Conservation (phyloP, 2,797 vertebrate genomes). For the Malurus splendens region DNA sequence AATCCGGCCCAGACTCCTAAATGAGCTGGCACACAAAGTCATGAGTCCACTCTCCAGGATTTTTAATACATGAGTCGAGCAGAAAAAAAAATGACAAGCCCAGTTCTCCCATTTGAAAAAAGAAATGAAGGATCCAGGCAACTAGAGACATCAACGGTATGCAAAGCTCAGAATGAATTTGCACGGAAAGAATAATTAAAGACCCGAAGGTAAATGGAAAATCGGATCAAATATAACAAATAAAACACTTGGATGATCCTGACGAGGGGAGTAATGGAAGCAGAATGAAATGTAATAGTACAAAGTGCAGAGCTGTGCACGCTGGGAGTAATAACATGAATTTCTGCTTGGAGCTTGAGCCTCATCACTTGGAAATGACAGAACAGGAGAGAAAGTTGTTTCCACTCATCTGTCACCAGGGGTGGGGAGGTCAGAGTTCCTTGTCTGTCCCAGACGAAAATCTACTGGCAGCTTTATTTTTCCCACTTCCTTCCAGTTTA, state of each 20-base stretch:
- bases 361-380: conserved; percentile 28
- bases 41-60: neutral
- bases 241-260: conserved; percentile 37
- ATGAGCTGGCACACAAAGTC: neutral
- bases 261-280: neutral
- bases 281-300: conserved; percentile 15
- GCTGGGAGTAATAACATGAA: neutral
- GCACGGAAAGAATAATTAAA: conserved; percentile 42
- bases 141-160: neutral
- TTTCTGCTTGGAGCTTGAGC: conserved; percentile 29
- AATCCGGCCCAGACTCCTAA: conserved; percentile 12
- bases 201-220: conserved; percentile 51
- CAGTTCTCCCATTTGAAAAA: neutral
- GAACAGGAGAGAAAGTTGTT: neutral
- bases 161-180: conserved; percentile 29
- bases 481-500: too few relatives aligned
- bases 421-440: neutral
- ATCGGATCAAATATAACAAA: conserved; percentile 37
- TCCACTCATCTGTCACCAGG: neutral
- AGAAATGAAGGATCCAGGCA: conserved; percentile 6
- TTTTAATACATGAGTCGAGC: neutral
- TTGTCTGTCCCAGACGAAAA: too few relatives aligned
- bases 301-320: conserved; percentile 18
- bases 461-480: too few relatives aligned
- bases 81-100: conserved; percentile 1